Conservation (phyloP, 2,113 vertebrate species). For the Rhipidura dahli region DNA sequence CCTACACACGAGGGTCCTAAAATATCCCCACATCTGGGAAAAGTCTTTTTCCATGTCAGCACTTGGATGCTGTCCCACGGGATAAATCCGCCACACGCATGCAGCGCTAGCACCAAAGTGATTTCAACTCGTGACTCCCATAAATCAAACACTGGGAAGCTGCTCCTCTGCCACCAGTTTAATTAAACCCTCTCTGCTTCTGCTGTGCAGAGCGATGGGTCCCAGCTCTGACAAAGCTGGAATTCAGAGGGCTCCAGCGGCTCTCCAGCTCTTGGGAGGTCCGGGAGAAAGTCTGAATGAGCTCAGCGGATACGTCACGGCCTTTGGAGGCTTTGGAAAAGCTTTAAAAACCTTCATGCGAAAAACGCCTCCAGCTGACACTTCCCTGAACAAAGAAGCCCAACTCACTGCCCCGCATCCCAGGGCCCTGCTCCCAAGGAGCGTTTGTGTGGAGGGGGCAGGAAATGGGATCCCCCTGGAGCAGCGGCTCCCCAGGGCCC, state of each 20-base stretch:
- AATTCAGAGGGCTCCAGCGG: neutral
- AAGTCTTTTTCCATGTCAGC: slow-evolving; percentile 46
- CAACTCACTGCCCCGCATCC: neutral
- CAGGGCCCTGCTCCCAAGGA: neutral
- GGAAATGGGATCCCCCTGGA: neutral
- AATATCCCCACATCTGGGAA: slow-evolving; percentile 21
- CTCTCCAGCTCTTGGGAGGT: slow-evolving; percentile 40
- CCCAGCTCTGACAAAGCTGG: neutral
- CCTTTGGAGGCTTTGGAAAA: neutral
- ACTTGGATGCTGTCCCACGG: neutral
- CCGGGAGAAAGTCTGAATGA: neutral
- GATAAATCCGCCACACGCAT: neutral
- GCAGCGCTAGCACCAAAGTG: neutral
- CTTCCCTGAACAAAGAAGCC: neutral
- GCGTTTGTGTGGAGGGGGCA: neutral
- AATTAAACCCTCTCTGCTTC: neutral
- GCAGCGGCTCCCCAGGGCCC: neutral
- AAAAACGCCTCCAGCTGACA: neutral
- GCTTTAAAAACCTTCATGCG: neutral
- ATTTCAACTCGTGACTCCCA: neutral
- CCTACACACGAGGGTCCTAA: neutral
- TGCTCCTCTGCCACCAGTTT: neutral
- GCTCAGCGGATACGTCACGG: neutral
- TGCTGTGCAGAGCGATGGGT: neutral
- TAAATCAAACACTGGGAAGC: neutral